Base-by-base conservation (phyloP, 2,888 invertebrate species). In the Perithous albicinctus region DNA sequence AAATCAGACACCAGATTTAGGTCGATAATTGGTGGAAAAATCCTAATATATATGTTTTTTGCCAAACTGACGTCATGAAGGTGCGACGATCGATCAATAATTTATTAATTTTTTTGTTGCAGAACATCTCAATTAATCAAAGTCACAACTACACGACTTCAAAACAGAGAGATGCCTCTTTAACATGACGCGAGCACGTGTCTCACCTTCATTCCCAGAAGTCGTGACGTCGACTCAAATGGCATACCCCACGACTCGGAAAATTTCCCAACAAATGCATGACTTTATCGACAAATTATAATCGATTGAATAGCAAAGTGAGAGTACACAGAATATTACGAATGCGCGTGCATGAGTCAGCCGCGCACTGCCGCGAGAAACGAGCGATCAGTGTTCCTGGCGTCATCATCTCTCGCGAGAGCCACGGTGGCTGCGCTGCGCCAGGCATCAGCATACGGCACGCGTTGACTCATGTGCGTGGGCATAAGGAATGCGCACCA, bases 381-480 rank as follows among this genome's bases (percentile, higher is more conserved):
- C 61, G 78, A 78, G 67, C 43, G 67, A 67, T 73, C 69, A 46
- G 51, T 77, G 77, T 73, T 76, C 76, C 84, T 80, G 84, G 84
- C 85, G 84, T 85, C 87, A 85, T 87, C 85, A 85, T 86, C 85
- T 66, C 75, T 32, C 61, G 18, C 26, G 69, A 63, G 82, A 84
- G 80, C 43, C 79, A 26, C 67, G 67, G 70, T 70, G 75, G 81
- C 81, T 80, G 63, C n/a, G n/a, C 78, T 56, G 56, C 59, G 18
- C 32, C 29, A 15, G 54, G 70, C 80, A 78, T 74, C 82, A 67
- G 79, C 41, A 32, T 35, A 63, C 80, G 87, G 85, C 87, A 88
- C 87, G 89, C 86, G 89, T 91, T 91, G 90, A 91, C 89, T 91
- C 91, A 91, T 86, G 87, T 87, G 90, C 90, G 89, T 90, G 90